These are phyloP conservation scores for Smittia sp. DNA, from an alignment of 2,888 invertebrate genomes.

Conservation along the genomic window DNA sequence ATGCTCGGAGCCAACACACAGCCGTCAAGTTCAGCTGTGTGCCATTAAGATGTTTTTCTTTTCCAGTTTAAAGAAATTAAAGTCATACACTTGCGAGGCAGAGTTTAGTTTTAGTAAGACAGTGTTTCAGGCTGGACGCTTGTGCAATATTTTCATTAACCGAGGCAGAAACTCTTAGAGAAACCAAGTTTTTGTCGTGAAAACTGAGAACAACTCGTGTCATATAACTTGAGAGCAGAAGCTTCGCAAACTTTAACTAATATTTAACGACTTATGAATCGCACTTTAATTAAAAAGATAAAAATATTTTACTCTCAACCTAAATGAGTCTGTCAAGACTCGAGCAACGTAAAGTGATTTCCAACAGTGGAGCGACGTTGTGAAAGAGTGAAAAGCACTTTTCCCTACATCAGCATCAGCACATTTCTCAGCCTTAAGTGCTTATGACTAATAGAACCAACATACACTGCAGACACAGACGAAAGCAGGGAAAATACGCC, in stretches of 20 bases:
- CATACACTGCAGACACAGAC: constrained; percentile 1
- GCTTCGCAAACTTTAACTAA: constrained; percentile 11
- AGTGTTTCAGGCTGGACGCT: constrained; percentile 37
- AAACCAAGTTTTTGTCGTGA: constrained; percentile 18
- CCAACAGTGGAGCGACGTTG: neutral
- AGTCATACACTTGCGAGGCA: neutral
- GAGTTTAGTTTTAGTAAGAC: constrained; percentile 39
- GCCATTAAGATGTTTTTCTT: constrained; percentile 17
- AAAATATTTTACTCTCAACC: neutral
- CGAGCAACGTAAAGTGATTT: neutral
- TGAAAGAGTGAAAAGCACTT: constrained; percentile 18
- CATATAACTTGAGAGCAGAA: neutral
- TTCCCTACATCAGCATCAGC: neutral
- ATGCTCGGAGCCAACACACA: neutral
- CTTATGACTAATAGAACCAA: constrained; percentile 33
- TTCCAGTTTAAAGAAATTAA: constrained; percentile 24
- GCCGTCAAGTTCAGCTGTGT: constrained; percentile 20
- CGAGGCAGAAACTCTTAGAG: neutral
- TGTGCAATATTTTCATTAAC: constrained; percentile 36
- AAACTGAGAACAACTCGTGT: constrained; percentile 11
- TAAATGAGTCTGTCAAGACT: constrained; percentile 1
- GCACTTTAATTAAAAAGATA: constrained; percentile 1
- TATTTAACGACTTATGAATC: neutral
- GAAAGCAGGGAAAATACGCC: constrained; percentile 15
- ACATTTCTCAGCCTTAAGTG: constrained; percentile 7